These are phyloP conservation scores for Pterocles gutturalis DNA, from an alignment of 2,113 vertebrate species.

Conservation along the genomic window DNA sequence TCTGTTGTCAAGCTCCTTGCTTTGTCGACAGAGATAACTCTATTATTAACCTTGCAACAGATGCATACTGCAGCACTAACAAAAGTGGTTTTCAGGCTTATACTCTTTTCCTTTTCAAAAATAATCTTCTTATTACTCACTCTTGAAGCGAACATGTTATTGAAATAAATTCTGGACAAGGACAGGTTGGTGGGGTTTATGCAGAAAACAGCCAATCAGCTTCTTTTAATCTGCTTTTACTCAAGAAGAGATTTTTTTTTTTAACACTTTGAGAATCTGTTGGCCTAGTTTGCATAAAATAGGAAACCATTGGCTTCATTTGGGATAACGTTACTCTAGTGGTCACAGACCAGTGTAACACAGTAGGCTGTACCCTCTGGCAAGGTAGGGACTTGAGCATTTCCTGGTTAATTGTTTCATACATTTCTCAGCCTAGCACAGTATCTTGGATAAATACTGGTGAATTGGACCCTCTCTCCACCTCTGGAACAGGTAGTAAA, in stretches of 20 bases:
- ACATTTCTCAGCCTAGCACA: neutral
- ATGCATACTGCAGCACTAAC: constrained; percentile 9
- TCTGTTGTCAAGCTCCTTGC: constrained; percentile 17
- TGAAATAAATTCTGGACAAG: constrained; percentile 23
- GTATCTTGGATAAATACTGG: neutral
- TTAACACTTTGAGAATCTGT: neutral
- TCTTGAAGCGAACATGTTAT: neutral
- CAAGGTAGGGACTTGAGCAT: neutral
- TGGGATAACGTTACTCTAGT: neutral
- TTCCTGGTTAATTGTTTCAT: neutral
- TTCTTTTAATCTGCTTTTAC: constrained; percentile 18
- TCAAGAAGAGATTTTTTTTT: neutral
- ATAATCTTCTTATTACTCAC: constrained; percentile 32
- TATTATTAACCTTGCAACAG: constrained; percentile 53
- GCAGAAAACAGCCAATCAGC: neutral
- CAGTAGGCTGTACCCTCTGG: neutral
- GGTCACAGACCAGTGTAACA: neutral
- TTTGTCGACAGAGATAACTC: constrained; percentile 43
- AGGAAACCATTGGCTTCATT: neutral
- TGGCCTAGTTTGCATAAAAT: neutral
- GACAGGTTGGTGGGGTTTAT: neutral
- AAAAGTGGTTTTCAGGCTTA: constrained; percentile 21
- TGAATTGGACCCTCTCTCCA: neutral
- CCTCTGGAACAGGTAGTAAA: neutral
- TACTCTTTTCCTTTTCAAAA: constrained; percentile 14